Conservation (phyloP, 2,113 vertebrate species). For the Phalacrocorax aristotelis region DNA sequence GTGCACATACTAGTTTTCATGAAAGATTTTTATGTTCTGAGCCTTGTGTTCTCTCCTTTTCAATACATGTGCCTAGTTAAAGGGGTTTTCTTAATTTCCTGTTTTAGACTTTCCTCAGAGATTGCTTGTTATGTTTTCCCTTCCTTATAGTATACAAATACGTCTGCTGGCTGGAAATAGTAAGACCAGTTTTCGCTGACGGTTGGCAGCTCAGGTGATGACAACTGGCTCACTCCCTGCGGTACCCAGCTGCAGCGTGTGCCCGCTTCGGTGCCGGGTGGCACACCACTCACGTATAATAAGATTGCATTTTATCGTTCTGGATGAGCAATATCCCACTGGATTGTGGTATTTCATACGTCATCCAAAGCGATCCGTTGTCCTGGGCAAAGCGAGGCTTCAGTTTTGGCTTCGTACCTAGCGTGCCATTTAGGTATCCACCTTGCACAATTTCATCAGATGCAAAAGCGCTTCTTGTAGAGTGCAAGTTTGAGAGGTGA, state of each 20-base stretch:
- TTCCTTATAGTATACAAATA: not conserved
- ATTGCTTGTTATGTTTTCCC: not conserved
- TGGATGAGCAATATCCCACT: constrained; percentile 34
- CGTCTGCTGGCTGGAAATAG: constrained; percentile 26
- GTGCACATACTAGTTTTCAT: not conserved
- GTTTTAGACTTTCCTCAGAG: not conserved
- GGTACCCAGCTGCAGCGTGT: constrained; percentile 50
- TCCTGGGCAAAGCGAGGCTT: not conserved
- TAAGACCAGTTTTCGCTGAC: not conserved
- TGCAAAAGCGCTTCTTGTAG: not conserved
- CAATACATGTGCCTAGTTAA: not conserved
- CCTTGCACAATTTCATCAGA: not conserved
- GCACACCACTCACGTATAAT: not conserved
- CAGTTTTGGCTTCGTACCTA: not conserved
- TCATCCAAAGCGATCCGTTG: not conserved
- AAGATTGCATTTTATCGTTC: not conserved
- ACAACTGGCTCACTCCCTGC: not conserved
- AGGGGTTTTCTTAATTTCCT: constrained; percentile 20
- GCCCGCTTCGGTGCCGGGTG: constrained; percentile 27
- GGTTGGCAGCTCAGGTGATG: constrained; percentile 72
- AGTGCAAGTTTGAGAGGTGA: not conserved
- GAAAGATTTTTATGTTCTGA: not conserved
- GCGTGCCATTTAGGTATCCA: not conserved
- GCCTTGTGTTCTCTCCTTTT: not conserved
- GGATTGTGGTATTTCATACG: not conserved